Evolutionary conservation across 2,113 vertebrate species (phyloP).

Genomic region (Daboia siamensis): DNA sequence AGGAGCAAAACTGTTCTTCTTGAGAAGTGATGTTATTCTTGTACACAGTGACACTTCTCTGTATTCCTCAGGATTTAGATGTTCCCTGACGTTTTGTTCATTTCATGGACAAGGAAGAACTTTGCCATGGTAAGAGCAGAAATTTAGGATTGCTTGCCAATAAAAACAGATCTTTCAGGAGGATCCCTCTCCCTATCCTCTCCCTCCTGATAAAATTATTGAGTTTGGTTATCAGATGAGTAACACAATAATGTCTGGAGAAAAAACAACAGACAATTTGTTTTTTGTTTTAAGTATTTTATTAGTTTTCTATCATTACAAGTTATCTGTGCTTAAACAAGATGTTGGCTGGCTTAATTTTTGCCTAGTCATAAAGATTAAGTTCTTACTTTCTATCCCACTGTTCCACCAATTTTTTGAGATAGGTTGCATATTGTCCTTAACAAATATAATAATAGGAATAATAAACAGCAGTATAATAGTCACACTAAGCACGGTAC

Average conservation of each 20-base stretch:
- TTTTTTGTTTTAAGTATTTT: too few relatives aligned
- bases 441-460: not conserved
- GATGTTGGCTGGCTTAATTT: too few relatives aligned
- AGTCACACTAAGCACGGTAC: not conserved
- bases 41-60: not conserved
- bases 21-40: not conserved
- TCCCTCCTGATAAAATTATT: not conserved
- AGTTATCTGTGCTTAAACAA: too few relatives aligned
- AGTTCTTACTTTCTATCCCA: too few relatives aligned
- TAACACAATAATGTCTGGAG: not conserved
- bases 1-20: not conserved
- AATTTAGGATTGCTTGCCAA: not conserved
- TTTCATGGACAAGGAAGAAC: not conserved
- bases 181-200: not conserved
- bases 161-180: not conserved
- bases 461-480: constrained; percentile 26
- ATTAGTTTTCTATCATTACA: too few relatives aligned
- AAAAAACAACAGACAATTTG: not conserved
- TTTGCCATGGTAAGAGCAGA: not conserved
- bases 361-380: too few relatives aligned
- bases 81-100: not conserved
- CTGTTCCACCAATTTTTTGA: not conserved
- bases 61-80: not conserved
- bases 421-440: not conserved
- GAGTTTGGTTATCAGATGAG: not conserved